phyloP scores from a whole-genome alignment of 2,113 vertebrate species.

The pig (Sus scrofa) region T2T-Sscrofa CM000816.6:75930501-75931000 shows the following conservation, averaged over 20 bases:
- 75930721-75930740: conserved; percentile 90
- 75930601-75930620: conserved; percentile 77
- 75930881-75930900: background rate
- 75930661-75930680: conserved; percentile 90
- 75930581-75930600: rapidly evolving
- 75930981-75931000: background rate
- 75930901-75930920: background rate
- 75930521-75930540: background rate
- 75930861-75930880: rapidly evolving
- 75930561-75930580: background rate
- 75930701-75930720: conserved; percentile 73
- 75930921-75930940: background rate
- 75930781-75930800: conserved; percentile 94
- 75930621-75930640: conserved; percentile 90
- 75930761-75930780: conserved; percentile 92
- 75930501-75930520: background rate
- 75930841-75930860: conserved; percentile 88
- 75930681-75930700: conserved; percentile 82
- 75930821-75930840: conserved; percentile 93
- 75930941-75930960: too few relatives aligned
- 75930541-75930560: background rate
- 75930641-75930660: conserved; percentile 85
- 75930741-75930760: conserved; percentile 86
- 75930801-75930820: conserved; percentile 90
- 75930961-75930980: background rate